phyloP scores from a whole-genome alignment of 2,797 vertebrate genomes.

The Moxostoma hubbsi region DNA sequence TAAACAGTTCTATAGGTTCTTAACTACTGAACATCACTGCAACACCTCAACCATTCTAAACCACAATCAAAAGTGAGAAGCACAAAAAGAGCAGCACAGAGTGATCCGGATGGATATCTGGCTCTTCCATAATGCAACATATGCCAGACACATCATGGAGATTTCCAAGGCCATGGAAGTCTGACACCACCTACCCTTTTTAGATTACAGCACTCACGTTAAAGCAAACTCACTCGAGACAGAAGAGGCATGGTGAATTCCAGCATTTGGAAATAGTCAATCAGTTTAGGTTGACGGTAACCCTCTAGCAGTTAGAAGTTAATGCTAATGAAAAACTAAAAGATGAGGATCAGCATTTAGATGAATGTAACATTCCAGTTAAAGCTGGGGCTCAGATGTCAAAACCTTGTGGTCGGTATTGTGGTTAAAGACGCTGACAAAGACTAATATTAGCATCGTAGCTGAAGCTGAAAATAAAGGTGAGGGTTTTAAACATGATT shows the following conservation, averaged over 20 bases:
- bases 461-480: conserved; percentile 6
- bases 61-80: not conserved
- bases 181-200: conserved; percentile 9
- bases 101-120: conserved; percentile 3
- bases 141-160: conserved; percentile 41
- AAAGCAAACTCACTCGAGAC: conserved; percentile 11
- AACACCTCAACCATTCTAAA: not conserved
- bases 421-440: conserved; percentile 13
- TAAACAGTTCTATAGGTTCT: not conserved
- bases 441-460: conserved; percentile 41
- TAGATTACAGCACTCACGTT: conserved; percentile 16
- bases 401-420: conserved; percentile 4
- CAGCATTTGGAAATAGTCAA: not conserved
- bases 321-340: conserved; percentile 10
- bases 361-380: conserved; percentile 10
- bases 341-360: conserved; percentile 9
- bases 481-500: not conserved
- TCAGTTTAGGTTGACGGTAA: conserved; percentile 11
- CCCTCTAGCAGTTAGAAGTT: conserved; percentile 10
- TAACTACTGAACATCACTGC: not conserved
- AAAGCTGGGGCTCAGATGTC: conserved; percentile 16
- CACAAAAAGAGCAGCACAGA: conserved; percentile 8
- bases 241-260: not conserved
- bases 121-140: conserved; percentile 25
- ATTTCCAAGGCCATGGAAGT: conserved; percentile 41